Evolutionary conservation across 2,113 vertebrate genomes (phyloP).

Genomic region (Crotalus viridis): DNA sequence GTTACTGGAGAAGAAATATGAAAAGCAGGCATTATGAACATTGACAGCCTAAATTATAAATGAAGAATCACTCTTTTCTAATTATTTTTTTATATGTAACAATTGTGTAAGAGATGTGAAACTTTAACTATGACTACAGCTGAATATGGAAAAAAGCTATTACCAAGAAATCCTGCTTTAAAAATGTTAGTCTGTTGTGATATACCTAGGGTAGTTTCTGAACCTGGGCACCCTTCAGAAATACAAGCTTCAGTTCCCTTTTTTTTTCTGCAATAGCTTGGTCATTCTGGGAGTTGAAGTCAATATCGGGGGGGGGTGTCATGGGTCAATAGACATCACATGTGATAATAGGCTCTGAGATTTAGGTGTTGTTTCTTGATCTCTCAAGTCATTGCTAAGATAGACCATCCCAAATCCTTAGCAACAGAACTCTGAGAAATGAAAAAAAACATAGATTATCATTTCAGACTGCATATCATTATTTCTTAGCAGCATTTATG

Average conservation of each 20-base stretch:
- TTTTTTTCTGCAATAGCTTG: not conserved
- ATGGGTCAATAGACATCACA: not conserved
- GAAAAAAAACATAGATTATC: too few relatives aligned
- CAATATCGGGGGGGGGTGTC: not conserved
- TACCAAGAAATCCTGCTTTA: not conserved
- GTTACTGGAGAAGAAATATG: not conserved
- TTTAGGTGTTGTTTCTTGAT: not conserved
- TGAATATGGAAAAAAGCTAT: not conserved
- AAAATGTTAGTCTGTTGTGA: not conserved
- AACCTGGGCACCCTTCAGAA: not conserved
- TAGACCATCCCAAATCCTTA: not conserved
- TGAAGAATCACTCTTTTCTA: not conserved
- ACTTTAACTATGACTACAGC: not conserved
- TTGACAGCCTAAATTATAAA: not conserved
- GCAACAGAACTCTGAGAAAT: not conserved
- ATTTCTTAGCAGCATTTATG: not conserved
- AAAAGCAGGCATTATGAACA: not conserved
- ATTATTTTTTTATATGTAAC: not conserved
- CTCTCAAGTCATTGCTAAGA: not conserved
- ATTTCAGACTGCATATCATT: not conserved
- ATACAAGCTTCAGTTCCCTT: not conserved
- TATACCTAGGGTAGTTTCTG: not conserved
- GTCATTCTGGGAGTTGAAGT: not conserved
- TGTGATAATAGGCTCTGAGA: not conserved
- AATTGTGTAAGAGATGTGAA: not conserved